Base-by-base conservation (phyloP, 2,888 invertebrate genomes). In the Melitaea athalia region DNA sequence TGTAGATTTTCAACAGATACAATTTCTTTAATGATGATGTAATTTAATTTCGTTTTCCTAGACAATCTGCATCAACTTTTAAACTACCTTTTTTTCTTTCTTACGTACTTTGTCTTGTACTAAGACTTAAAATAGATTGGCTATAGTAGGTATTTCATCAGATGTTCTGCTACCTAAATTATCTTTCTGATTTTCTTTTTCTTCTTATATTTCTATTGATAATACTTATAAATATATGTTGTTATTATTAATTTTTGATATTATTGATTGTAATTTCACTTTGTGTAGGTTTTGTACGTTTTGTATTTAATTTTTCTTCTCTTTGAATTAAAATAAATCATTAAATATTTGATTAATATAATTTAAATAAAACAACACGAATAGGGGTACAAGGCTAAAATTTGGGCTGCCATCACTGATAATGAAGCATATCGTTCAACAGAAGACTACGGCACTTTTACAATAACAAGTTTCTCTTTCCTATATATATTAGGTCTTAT, bases 351-450 rank as follows among this genome's bases (percentile, higher is more conserved):
- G 65, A 62, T 66, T 62, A 45, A 42, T 15, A 57, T 62, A 57
- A 52, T 49, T 42, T 49, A 49, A 42, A 31, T 52, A 50, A 50
- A 62, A 15, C 57, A n/a, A 15, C 15, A 57, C n/a, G 57, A 67
- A 71, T 59, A 77, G 81, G 78, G 74, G 76, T 76, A 76, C 73
- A 80, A 79, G 76, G 78, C 80, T 78, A 81, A 77, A 78, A 78
- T 79, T 79, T 77, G 83, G 85, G 91, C 91, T 91, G 91, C 91
- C 92, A 89, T 86, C 87, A 85, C 80, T 76, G 90, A 86, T 91
- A 92, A 89, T 91, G 80, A 91, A 89, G 92, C 93, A 93, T 93
- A 93, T 93, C 93, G 90, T 90, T 89, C 85, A 85, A 90, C 83
- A 87, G 84, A 92, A 93, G 93, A 93, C 92, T 93, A 87, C 85